Evolutionary conservation across 2,113 vertebrate species (phyloP).

Genomic region (Calyptomena viridis): DNA sequence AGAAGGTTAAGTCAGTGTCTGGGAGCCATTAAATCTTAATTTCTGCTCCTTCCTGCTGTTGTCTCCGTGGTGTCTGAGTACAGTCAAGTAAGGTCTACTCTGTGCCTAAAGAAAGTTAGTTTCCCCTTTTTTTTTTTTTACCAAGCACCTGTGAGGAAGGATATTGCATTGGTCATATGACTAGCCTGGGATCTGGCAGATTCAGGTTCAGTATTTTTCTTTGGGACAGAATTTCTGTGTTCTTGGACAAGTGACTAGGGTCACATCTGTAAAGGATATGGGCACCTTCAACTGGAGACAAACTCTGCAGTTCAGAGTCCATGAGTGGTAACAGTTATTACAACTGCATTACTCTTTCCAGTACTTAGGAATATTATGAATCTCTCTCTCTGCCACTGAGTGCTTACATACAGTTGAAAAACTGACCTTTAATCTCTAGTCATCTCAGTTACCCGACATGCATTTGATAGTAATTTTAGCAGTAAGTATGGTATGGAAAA

Average conservation of each 20-base stretch:
- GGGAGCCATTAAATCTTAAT: not conserved
- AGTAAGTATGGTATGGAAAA: not conserved
- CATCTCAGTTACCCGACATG: not conserved
- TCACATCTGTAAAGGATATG: not conserved
- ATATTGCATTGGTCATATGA: no score
- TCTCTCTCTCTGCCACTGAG: not conserved
- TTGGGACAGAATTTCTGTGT: not conserved
- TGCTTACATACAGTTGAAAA: not conserved
- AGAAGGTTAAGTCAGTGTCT: not conserved
- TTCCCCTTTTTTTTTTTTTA: not conserved
- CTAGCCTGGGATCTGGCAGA: not conserved
- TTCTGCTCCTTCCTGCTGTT: not conserved
- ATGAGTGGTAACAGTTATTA: not conserved
- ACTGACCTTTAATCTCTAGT: not conserved
- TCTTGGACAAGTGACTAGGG: not conserved
- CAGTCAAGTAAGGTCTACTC: not conserved
- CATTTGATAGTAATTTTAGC: not conserved
- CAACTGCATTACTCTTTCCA: not conserved
- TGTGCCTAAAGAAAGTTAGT: not conserved
- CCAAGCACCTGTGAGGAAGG: not conserved
- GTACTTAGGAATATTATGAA: not conserved
- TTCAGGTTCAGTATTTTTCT: not conserved
- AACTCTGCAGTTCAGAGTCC: not conserved
- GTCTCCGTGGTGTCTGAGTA: not conserved
- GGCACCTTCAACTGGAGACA: not conserved